Conservation (phyloP, 2,888 invertebrate genomes). For the Sinhomidia bicolor region DNA sequence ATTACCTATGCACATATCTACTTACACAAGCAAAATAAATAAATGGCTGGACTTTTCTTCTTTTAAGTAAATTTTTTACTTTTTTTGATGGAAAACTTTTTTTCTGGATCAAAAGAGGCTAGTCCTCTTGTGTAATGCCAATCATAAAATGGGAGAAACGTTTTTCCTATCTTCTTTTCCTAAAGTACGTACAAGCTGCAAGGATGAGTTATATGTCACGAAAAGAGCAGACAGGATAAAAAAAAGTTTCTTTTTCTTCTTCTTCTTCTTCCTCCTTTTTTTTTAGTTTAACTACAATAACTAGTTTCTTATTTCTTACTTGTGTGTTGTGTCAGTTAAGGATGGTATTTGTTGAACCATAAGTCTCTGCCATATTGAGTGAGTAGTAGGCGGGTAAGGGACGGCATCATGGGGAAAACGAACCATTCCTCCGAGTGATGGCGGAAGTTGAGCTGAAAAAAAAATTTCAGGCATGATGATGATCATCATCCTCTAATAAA, state of each 20-base stretch:
- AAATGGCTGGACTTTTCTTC: slow-evolving; percentile 38
- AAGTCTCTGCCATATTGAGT: slow-evolving; percentile 60
- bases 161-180: slow-evolving; percentile 30
- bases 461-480: slow-evolving; percentile 15
- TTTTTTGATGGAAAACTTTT: slow-evolving; percentile 62
- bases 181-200: not conserved
- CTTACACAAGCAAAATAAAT: not conserved
- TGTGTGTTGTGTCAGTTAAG: slow-evolving; percentile 64
- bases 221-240: slow-evolving; percentile 51
- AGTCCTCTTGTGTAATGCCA: slow-evolving; percentile 67
- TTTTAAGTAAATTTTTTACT: slow-evolving; percentile 40
- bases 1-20: too few relatives aligned
- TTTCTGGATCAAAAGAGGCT: slow-evolving; percentile 12
- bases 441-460: slow-evolving; percentile 46
- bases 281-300: slow-evolving; percentile 63
- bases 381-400: slow-evolving; percentile 20
- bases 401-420: slow-evolving; percentile 18
- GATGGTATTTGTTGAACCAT: slow-evolving; percentile 61
- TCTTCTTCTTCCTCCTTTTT: slow-evolving; percentile 18
- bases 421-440: slow-evolving; percentile 51
- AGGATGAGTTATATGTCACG: slow-evolving; percentile 59
- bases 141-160: slow-evolving; percentile 58
- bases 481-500: not conserved
- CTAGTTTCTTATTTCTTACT: slow-evolving; percentile 62
- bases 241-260: slow-evolving; percentile 37